Percentiles rank a stretch among this genome's conserved stretches.
phyloP scores from a whole-genome alignment of 2,113 vertebrate species.

The Catharus minimus region DNA sequence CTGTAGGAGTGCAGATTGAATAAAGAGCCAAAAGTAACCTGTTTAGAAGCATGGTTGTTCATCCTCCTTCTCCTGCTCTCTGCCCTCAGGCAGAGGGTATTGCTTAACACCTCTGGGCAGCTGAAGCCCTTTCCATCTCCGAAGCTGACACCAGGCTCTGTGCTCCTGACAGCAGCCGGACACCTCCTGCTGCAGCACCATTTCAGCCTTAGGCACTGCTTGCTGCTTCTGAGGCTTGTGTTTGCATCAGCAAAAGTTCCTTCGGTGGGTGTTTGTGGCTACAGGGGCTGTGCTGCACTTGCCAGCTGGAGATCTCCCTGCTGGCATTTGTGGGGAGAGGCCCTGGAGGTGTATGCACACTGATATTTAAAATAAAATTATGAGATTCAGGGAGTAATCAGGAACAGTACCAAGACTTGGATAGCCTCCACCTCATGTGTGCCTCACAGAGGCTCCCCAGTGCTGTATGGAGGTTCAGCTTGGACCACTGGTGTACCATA shows the following conservation, averaged over 20 bases:
- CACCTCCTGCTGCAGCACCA: background rate
- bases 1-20: background rate
- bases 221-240: background rate
- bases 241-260: background rate
- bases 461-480: background rate
- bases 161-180: background rate
- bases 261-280: background rate
- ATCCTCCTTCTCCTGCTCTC: background rate
- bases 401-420: background rate
- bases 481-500: background rate
- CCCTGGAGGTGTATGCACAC: background rate
- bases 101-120: background rate
- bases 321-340: background rate
- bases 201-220: background rate
- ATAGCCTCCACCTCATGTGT: background rate
- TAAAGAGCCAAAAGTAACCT: background rate
- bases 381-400: background rate
- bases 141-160: background rate
- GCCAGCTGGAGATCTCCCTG: background rate
- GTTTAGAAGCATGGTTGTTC: background rate
- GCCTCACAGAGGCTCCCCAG: background rate
- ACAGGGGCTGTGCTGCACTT: background rate
- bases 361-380: background rate
- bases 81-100: background rate
- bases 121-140: background rate